Base-by-base conservation (phyloP, 2,888 invertebrate species). In the Tinea semifulvella region DNA sequence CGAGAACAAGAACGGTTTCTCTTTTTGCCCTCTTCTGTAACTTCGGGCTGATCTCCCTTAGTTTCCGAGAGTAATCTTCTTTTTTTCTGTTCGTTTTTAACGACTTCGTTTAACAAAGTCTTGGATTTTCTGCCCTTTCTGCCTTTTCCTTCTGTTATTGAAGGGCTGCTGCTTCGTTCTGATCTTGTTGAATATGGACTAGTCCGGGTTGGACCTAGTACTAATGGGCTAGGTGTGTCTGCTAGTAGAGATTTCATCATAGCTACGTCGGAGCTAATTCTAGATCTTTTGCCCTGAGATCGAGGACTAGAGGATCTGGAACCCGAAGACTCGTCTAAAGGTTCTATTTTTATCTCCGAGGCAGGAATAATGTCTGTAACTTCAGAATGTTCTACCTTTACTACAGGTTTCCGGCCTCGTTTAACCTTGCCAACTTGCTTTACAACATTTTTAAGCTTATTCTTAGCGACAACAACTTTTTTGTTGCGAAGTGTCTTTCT, bases 111-210 rank as follows among this genome's bases (percentile, higher is more conserved):
- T 27, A 86, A 60, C 39, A 83, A 68, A 52, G 79, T 70, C 46
- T 88, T 79, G 38, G 86, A 83, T 58, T 88, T 88, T 0, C 88
- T 88, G 61, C 88, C 88, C 43, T 88, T 73, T 45, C 88, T 68
- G 48, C 85, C 84, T 50, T 87, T 83, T 18, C 77, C 77, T 50
- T 83, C 82, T 44, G 69, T 65, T 42, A 74, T 55, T 49, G 77
- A 73, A 40, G 82, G 82, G 49, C 82, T 82, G 51, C 77, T 79
- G 53, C 82, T 80, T 48, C 85, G 75, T 53, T 86, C 86, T 7
- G 85, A 85, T 47, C 86, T 69, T 59, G 85, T 86, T 26, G 83
- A 81, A 55, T 85, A 85, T n/a, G 85, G 85, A 56, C 84, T 85
- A 47, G 79, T 80, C 11, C 80, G 64, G n/a, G n/a, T n/a, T 25